Evolutionary conservation across 2,888 invertebrate species (phyloP).

Genomic region (Agrochola lota): DNA sequence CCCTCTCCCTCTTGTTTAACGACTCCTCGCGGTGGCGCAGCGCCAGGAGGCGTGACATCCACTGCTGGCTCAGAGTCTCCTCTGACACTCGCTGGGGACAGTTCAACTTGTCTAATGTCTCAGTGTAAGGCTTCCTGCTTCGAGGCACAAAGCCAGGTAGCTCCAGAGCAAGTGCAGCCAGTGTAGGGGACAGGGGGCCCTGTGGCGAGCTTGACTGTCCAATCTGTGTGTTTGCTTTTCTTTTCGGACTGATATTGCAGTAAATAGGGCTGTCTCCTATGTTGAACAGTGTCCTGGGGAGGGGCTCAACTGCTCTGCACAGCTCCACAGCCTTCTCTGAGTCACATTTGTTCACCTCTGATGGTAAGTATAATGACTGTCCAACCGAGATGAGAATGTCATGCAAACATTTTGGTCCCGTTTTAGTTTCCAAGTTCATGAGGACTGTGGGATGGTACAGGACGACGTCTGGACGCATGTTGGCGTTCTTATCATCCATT

Average conservation of each 20-base stretch:
- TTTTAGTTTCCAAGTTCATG: constrained; percentile 80
- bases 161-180: constrained; percentile 87
- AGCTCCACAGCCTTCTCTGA: constrained; percentile 85
- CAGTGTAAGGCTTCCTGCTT: constrained; percentile 79
- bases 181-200: constrained; percentile 83
- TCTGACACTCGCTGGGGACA: constrained; percentile 89
- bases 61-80: constrained; percentile 89
- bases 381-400: constrained; percentile 78
- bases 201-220: constrained; percentile 67
- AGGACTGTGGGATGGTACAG: constrained; percentile 88
- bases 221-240: constrained; percentile 64
- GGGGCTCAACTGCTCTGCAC: constrained; percentile 77
- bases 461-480: constrained; percentile 83
- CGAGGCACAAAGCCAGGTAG: constrained; percentile 88
- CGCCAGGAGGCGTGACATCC: constrained; percentile 90
- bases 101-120: constrained; percentile 74
- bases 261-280: constrained; percentile 82
- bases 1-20: constrained; percentile 88
- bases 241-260: constrained; percentile 80
- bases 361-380: constrained; percentile 64
- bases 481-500: constrained; percentile 77
- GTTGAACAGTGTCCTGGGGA: constrained; percentile 77
- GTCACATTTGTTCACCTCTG: constrained; percentile 85
- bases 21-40: constrained; percentile 89
- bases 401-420: constrained; percentile 71